Evolutionary conservation across 2,113 vertebrate species (phyloP).

Genomic region (Paratilapia polleni): DNA sequence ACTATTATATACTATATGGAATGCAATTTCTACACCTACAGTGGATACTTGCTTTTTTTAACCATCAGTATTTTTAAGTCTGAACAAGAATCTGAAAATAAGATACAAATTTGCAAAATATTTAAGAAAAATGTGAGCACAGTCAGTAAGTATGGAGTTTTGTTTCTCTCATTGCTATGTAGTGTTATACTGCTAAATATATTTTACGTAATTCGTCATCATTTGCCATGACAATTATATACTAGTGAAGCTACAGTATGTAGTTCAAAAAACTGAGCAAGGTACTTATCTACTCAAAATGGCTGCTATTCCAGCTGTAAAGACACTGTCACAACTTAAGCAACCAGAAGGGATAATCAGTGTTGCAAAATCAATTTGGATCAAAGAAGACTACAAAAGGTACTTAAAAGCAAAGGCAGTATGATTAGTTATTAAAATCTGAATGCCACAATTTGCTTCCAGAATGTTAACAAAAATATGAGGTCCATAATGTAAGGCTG

Average conservation of each 20-base stretch:
- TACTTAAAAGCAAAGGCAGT: neutral
- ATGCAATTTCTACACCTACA: too few species aligned
- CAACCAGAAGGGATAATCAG: neutral
- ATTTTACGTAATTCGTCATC: neutral
- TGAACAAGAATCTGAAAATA: neutral
- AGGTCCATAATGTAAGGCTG: neutral
- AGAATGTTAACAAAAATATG: neutral
- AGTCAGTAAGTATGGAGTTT: too few species aligned
- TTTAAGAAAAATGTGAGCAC: neutral
- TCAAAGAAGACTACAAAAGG: neutral
- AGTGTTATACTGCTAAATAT: too few species aligned
- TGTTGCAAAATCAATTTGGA: neutral
- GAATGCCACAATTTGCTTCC: neutral
- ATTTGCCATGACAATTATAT: neutral
- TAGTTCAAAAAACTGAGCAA: neutral
- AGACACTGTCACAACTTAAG: neutral
- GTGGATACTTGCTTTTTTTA: too few species aligned
- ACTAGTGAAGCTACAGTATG: neutral
- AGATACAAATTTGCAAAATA: too few species aligned
- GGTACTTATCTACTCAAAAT: slow-evolving; percentile 1
- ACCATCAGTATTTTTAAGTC: neutral
- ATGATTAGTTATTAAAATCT: neutral
- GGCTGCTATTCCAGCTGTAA: neutral
- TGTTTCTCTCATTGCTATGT: too few species aligned
- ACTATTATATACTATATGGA: too few species aligned